Conservation (phyloP, 2,797 vertebrate species). For the Atherinosoma microstoma region DNA sequence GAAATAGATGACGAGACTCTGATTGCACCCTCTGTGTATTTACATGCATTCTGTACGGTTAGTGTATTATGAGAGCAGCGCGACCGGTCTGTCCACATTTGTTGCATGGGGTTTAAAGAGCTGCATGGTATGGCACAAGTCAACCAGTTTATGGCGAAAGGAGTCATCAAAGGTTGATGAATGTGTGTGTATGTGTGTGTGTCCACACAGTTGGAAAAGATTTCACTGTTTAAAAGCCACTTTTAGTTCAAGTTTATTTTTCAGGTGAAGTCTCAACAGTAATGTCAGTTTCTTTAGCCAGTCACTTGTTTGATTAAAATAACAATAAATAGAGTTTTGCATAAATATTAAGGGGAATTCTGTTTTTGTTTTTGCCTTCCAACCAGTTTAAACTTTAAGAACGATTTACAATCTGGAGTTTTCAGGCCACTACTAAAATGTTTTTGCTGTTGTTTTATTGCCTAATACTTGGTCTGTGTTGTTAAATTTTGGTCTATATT, state of each 20-base stretch:
- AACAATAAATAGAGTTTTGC: neutral
- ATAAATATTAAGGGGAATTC: conserved; percentile 13
- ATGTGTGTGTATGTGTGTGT: neutral
- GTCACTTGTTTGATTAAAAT: neutral
- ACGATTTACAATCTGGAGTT: neutral
- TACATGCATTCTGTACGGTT: conserved; percentile 26
- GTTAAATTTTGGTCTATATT: conserved; percentile 40
- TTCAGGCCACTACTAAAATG: neutral
- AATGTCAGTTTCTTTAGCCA: conserved; percentile 10
- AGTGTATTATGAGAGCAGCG: neutral
- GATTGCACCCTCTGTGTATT: conserved; percentile 11
- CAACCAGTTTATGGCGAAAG: conserved; percentile 4
- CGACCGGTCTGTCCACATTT: no score
- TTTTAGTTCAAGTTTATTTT: neutral
- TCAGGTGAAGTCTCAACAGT: conserved; percentile 29
- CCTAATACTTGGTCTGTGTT: neutral
- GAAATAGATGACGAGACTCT: conserved; percentile 17
- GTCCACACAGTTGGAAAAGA: neutral
- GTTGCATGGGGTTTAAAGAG: neutral
- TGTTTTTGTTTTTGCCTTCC: neutral
- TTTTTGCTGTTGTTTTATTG: neutral
- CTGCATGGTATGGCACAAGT: conserved; percentile 19
- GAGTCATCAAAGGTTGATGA: neutral
- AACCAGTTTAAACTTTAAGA: neutral
- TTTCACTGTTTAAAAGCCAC: conserved; percentile 23